Base-by-base conservation (phyloP, 2,113 vertebrate species). In the Rhinolophus ferrumequinum region DNA sequence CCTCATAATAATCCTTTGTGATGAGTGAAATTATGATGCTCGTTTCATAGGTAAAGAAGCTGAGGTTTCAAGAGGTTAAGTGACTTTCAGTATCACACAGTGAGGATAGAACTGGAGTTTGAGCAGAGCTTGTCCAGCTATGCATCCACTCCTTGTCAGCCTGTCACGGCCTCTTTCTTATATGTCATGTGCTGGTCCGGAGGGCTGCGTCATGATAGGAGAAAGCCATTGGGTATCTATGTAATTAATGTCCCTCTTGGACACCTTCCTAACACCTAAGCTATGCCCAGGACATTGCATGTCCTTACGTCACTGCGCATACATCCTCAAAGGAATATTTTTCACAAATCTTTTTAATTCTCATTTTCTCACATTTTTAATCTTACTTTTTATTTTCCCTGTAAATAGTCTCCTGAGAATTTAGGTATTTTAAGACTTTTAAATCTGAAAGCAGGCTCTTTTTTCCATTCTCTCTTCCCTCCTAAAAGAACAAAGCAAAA, bases 101-200 rank as follows among this genome's bases (percentile, higher is more conserved):
- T 41, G 33, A 72, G 62, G 24, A 72, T 11, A 30, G 26, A 12
- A 19, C 4, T n/a, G 12, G 26, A 82, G 28, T 38, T 30, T 47
- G 72, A 50, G n/a, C 30, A 47, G 11, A 54, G 22, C 18, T 50
- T 18, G 22, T 26, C 21, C 50, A 44, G 50, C 38, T 67, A 60
- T 8, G 3, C 10, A 47, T 44, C 30, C 30, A 41, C 30, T 18
- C 14, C 21, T 62, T 6, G 4, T 15, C 38, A 56, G 62, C 13
- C 38, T 18, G 16, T n/a, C 26, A 30, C 58, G 33, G 33, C 28
- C 19, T 35, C 19, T 4, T 35, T 75, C 28, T 21, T 9, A 26
- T 0, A 14, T 6, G 14, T 44, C 10, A 16, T 24, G 9, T 5
- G 8, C 0, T 6, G 75, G 50, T 69, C 5, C 2, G 12, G 9